Evolutionary conservation across 2,888 invertebrate genomes (phyloP), one percentile per base, ranked within the genome.

Genomic region (Drosophila picticornis): DNA sequence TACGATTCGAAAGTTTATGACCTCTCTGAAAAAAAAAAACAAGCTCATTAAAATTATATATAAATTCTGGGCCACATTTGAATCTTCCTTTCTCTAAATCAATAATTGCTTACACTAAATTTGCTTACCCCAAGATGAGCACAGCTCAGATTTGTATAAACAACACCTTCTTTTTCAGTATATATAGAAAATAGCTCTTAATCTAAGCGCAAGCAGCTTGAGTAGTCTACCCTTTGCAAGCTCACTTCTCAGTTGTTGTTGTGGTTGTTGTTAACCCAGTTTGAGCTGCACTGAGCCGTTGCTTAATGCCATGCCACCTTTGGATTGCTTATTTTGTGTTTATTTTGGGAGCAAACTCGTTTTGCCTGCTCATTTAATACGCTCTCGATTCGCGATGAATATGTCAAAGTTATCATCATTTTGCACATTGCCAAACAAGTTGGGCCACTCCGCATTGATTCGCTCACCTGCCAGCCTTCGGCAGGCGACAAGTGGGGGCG

Each of bases 331-430:
- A 16, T 16, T 16, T 34, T 48, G 36, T 36, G n/a, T 56, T 68
- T 56, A 13, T 64, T 66, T 77, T 64, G 40, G 80, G 38, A 55
- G 6, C 22, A 78, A 80, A 80, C 78, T 53, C 56, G 77, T 78
- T 78, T 68, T 32, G 72, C 27, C 55, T 43, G 53, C 58, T 61
- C 53, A 43, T 56, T 71, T 40, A 74, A 38, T 78, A 69, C 63
- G 78, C 73, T 77, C 74, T 77, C 68, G 68, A 72, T 80, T 73
- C 70, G 55, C 77, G 80, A 63, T 80, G 81, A 79, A 79, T 79
- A 79, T 79, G 79, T 77, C 79, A 79, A 73, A 80, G 62, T 63
- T 77, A 79, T 80, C 72, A 80, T 64, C 77, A 62, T 76, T 80
- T 76, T 78, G 80, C 76, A 50, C 62, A 80, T 72, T 72, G 56